Percentiles rank a stretch among this genome's conserved stretches.
These are phyloP conservation scores for Desmophyllum pertusum DNA, from an alignment of 92 coral and sea anemone species.

Conservation along the genomic window DNA sequence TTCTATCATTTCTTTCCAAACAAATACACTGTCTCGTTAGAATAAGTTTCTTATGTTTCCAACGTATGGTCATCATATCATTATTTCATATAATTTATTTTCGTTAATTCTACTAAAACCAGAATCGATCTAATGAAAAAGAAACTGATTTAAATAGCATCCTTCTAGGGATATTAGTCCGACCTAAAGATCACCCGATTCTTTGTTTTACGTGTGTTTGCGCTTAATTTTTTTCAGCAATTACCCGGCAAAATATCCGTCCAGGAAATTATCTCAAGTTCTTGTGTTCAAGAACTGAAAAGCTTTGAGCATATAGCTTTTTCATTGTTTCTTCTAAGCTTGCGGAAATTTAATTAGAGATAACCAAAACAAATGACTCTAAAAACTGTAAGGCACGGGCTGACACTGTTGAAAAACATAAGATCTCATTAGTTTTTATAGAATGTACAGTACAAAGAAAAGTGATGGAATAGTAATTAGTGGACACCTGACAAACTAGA, in stretches of 20 bases:
- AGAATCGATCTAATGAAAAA: not conserved
- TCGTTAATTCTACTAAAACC: too few relatives aligned
- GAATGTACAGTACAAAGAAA: not conserved
- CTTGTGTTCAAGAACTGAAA: not conserved
- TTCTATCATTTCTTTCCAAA: too few relatives aligned
- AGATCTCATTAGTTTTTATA: slow-evolving; percentile 14
- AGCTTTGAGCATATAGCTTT: not conserved
- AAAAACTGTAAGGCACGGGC: not conserved
- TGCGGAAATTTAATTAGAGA: not conserved
- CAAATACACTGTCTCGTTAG: too few relatives aligned
- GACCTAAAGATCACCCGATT: not conserved
- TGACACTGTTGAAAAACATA: not conserved
- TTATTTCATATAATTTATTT: not conserved
- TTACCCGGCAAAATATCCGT: not conserved
- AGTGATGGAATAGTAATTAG: not conserved
- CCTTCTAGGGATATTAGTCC: not conserved
- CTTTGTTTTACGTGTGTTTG: not conserved
- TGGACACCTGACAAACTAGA: not conserved
- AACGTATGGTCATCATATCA: not conserved
- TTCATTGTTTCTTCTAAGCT: not conserved
- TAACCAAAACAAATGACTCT: not conserved
- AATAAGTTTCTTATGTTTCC: not conserved
- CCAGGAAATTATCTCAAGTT: slow-evolving; percentile 14
- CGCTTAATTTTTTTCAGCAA: not conserved
- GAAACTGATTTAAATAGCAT: too few relatives aligned